phyloP scores from a whole-genome alignment of 2,113 vertebrate genomes.

The Halcyon malimbica region DNA sequence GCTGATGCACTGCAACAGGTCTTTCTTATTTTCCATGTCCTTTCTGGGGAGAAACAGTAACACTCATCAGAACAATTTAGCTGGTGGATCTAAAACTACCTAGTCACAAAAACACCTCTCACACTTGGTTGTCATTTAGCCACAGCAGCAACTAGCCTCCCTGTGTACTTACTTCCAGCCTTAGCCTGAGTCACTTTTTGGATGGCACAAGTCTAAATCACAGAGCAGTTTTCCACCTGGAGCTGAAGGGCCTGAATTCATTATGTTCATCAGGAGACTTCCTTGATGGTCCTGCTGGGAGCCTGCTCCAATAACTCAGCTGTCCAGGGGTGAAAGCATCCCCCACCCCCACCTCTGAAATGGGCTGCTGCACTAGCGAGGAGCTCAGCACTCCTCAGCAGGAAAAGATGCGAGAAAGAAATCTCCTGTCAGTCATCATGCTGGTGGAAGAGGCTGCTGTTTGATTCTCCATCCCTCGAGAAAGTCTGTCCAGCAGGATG shows the following conservation, averaged over 20 bases:
- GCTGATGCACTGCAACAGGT: background rate
- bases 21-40: background rate
- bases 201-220: background rate
- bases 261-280: background rate
- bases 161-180: background rate
- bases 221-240: too few species aligned
- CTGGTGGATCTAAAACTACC: background rate
- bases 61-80: background rate
- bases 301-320: background rate
- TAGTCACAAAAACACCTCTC: background rate
- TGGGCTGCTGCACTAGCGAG: fast-evolving
- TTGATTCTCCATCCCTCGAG: background rate
- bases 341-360: background rate
- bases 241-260: background rate
- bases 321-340: background rate
- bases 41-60: background rate
- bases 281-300: fast-evolving
- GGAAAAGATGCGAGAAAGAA: background rate
- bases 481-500: background rate
- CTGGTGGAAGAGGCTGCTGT: background rate
- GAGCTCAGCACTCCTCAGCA: background rate
- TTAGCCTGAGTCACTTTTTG: background rate
- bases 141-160: background rate
- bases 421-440: fast-evolving
- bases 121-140: background rate